Evolutionary conservation across 64 coral and sea anemone species (phyloP).

Genomic region (Platygyra sinensis): DNA sequence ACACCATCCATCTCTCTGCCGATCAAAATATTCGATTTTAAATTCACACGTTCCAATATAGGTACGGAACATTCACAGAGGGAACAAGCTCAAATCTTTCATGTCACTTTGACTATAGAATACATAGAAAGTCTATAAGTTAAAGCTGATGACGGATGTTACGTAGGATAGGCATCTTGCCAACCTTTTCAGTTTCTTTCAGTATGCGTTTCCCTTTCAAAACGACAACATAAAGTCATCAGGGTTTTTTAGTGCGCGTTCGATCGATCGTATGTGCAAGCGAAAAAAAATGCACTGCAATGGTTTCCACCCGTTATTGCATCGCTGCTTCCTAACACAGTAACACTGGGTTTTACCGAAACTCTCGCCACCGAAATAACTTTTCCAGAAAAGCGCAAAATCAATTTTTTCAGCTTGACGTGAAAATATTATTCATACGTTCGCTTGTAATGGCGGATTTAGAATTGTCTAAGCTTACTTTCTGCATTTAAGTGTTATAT

Average conservation of each 20-base stretch:
- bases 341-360: no score
- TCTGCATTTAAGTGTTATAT: background rate
- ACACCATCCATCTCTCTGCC: background rate
- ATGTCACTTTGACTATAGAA: background rate
- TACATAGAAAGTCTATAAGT: background rate
- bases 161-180: background rate
- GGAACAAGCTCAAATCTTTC: no score
- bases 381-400: background rate
- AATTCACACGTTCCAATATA: constrained; percentile 45
- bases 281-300: background rate
- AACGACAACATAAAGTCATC: background rate
- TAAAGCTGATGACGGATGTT: background rate
- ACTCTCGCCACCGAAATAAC: no score
- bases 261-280: background rate
- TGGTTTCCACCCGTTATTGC: background rate
- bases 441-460: constrained; percentile 27
- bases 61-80: background rate
- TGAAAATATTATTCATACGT: constrained; percentile 3
- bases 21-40: constrained; percentile 31
- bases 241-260: background rate
- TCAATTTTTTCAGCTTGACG: background rate
- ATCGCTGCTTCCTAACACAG: background rate
- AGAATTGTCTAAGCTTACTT: background rate
- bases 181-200: constrained; percentile 11
- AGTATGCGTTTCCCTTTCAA: background rate